Evolutionary conservation across 2,888 invertebrate genomes (phyloP).

Genomic region (Ennomos fuscantarius): DNA sequence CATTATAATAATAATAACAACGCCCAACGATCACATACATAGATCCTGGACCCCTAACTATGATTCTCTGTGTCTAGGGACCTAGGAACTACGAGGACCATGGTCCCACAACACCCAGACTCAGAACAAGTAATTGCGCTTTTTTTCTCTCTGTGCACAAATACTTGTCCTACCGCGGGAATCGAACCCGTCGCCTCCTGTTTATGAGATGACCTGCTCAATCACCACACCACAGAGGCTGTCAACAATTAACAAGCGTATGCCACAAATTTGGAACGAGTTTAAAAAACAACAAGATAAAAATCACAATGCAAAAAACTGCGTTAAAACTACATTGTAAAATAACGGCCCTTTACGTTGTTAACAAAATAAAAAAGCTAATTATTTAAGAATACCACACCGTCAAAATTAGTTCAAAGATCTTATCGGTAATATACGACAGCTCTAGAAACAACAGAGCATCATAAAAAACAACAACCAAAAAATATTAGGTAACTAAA

Average conservation of each 20-base stretch:
- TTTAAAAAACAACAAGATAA: conserved; percentile 6
- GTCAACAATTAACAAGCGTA: not conserved
- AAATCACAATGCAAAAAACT: conserved; percentile 9
- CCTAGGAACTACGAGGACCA: no score
- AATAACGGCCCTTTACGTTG: conserved; percentile 43
- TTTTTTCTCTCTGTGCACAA: no score
- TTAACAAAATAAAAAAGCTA: conserved; percentile 57
- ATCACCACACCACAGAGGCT: no score
- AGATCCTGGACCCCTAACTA: no score
- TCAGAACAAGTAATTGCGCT: no score
- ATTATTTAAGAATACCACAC: conserved; percentile 57
- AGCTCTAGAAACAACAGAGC: conserved; percentile 48
- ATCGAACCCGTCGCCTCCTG: no score
- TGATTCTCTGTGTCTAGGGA: no score
- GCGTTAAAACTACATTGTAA: conserved; percentile 21
- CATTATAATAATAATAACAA: no score
- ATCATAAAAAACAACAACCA: conserved; percentile 44
- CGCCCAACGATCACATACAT: no score
- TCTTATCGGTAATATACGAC: conserved; percentile 64
- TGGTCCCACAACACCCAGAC: no score
- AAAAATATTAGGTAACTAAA: conserved; percentile 47
- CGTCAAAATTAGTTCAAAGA: conserved; percentile 51
- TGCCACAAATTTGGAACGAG: not conserved
- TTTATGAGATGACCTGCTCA: no score
- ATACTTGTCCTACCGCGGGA: no score